Evolutionary conservation across 2,888 invertebrate species (phyloP).

Genomic region (Thymelicus lineola): DNA sequence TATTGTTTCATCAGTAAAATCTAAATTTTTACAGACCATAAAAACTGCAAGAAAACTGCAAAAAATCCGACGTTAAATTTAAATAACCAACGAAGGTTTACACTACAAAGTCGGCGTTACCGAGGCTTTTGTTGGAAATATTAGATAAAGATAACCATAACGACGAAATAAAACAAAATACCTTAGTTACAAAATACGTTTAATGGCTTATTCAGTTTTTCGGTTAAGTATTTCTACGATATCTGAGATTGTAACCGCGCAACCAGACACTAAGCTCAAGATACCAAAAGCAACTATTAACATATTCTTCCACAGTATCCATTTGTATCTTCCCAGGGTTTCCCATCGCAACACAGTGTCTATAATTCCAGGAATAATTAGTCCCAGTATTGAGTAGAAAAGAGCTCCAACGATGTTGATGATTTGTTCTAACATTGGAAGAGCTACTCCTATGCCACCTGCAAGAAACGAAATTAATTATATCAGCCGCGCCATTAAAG

Average conservation of each 20-base stretch:
- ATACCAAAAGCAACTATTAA: conserved; percentile 86
- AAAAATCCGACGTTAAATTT: too few species aligned
- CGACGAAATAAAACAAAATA: background rate
- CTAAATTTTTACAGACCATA: too few species aligned
- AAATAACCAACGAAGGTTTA: too few species aligned
- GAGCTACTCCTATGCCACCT: conserved; percentile 89
- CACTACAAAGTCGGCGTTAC: too few species aligned
- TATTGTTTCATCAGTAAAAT: too few species aligned
- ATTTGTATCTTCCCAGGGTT: conserved; percentile 87
- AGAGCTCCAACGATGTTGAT: conserved; percentile 81
- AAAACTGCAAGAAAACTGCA: too few species aligned
- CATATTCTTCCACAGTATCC: conserved; percentile 89
- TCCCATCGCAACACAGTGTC: conserved; percentile 90
- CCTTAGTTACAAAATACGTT: conserved; percentile 3
- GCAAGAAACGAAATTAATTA: conserved; percentile 40
- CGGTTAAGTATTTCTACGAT: conserved; percentile 76
- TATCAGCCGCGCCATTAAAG: too few species aligned
- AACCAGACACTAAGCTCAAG: conserved; percentile 87
- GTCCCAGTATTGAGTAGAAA: conserved; percentile 89
- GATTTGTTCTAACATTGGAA: conserved; percentile 78
- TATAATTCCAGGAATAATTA: conserved; percentile 90
- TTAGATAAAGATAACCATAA: too few species aligned
- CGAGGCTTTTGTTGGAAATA: too few species aligned
- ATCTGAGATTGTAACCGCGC: conserved; percentile 68
- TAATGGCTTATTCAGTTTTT: conserved; percentile 54